Conservation (phyloP, 2,797 vertebrate genomes). For the Sandelia bainsii region DNA sequence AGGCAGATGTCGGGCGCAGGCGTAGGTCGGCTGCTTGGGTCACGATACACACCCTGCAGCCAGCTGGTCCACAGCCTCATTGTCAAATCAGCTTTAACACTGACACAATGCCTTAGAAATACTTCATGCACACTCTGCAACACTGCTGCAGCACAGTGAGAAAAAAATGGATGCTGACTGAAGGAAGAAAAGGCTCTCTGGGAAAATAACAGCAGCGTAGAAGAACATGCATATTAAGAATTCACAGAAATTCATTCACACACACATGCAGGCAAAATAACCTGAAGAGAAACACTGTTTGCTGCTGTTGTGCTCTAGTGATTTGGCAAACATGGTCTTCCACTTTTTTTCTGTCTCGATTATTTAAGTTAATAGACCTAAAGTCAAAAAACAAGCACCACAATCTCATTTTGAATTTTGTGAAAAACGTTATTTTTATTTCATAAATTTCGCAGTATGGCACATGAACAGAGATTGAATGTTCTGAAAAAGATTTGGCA, state of each 20-base stretch:
- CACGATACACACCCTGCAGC: slow-evolving; percentile 70
- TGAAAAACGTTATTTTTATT: slow-evolving; percentile 81
- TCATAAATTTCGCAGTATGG: slow-evolving; percentile 83
- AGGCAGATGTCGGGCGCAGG: slow-evolving; percentile 55
- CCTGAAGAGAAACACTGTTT: slow-evolving; percentile 13
- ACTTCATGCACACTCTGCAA: slow-evolving; percentile 36
- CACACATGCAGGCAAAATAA: slow-evolving; percentile 22
- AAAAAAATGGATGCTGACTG: slow-evolving; percentile 15
- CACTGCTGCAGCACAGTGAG: slow-evolving; percentile 29
- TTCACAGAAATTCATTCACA: slow-evolving; percentile 15
- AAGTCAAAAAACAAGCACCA: slow-evolving; percentile 70
- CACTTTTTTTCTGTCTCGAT: background rate
- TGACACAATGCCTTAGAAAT: slow-evolving; percentile 64
- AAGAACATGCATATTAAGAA: slow-evolving; percentile 25
- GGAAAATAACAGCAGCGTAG: slow-evolving; percentile 25
- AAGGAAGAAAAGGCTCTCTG: slow-evolving; percentile 22
- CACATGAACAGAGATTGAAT: slow-evolving; percentile 82
- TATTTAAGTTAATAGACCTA: slow-evolving; percentile 28
- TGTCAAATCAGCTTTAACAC: slow-evolving; percentile 72
- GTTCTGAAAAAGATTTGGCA: slow-evolving; percentile 83
- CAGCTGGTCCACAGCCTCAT: slow-evolving; percentile 63
- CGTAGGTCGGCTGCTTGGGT: slow-evolving; percentile 69
- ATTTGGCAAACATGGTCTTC: slow-evolving; percentile 8
- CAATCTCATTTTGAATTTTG: slow-evolving; percentile 68
- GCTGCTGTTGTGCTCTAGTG: slow-evolving; percentile 20